A percentile compares a stretch with the other conserved stretches of the same genome.
Evolutionary conservation across 2,888 invertebrate species (phyloP).

Genomic region (Celastrina argiolus): DNA sequence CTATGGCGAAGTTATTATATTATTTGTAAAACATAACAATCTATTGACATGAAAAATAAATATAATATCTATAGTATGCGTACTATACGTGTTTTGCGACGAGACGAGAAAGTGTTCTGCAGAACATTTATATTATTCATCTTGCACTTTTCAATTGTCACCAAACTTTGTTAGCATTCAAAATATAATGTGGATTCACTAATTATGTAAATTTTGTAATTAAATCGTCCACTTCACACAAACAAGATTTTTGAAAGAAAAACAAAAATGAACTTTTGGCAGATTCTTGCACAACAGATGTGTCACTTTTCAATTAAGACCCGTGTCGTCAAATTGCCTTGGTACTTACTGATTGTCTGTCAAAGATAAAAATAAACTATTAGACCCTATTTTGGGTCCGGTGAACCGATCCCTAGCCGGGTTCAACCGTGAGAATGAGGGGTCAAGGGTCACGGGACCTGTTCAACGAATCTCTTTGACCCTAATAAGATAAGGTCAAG

Average conservation of each 20-base stretch:
- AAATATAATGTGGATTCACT: too few species aligned
- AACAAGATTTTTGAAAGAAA: background rate
- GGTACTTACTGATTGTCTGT: background rate
- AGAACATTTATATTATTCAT: too few species aligned
- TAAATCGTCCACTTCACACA: background rate
- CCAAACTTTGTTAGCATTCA: too few species aligned
- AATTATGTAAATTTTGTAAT: too few species aligned
- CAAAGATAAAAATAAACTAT: slow-evolving; percentile 19
- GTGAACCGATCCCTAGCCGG: slow-evolving; percentile 39
- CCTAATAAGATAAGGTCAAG: slow-evolving; percentile 54
- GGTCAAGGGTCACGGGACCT: slow-evolving; percentile 61
- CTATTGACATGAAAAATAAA: too few species aligned
- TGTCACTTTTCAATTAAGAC: background rate
- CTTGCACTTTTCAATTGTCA: too few species aligned
- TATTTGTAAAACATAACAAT: too few species aligned
- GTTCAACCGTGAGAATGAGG: slow-evolving; percentile 60
- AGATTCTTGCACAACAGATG: background rate
- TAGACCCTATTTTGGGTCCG: slow-evolving; percentile 25
- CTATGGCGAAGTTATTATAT: too few species aligned
- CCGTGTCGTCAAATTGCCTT: background rate
- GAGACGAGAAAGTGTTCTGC: background rate
- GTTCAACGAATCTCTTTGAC: slow-evolving; percentile 48
- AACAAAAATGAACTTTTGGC: background rate
- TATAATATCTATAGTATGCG: too few species aligned
- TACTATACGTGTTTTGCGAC: too few species aligned